Conservation (phyloP, 2,113 vertebrate genomes). For the Fregata magnificens region DNA sequence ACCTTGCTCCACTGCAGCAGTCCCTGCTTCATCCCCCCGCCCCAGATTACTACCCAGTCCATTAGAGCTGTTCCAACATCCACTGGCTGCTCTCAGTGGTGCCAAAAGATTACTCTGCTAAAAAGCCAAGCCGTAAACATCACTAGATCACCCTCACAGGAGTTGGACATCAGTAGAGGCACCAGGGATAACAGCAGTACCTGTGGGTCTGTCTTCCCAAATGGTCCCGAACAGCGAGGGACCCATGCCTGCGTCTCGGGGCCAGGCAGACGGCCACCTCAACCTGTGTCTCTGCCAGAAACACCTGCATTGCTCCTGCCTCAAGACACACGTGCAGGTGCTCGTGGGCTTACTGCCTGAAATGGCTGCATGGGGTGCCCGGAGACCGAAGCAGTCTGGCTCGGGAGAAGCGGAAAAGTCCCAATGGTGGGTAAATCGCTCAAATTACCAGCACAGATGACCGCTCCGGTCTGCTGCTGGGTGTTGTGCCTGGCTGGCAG, state of each 20-base stretch:
- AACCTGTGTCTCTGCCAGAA: not conserved
- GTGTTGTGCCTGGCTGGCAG: accelerated
- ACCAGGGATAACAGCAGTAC: accelerated
- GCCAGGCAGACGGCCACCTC: not conserved
- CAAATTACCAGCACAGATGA: not conserved
- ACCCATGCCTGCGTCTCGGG: accelerated
- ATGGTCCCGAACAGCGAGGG: not conserved
- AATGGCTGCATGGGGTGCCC: not conserved
- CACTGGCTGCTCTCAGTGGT: not conserved
- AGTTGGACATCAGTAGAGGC: not conserved
- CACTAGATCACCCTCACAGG: not conserved
- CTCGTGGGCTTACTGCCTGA: accelerated
- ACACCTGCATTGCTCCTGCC: not conserved
- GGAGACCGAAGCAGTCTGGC: too few relatives aligned
- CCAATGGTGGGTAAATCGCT: accelerated
- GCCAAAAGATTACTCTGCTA: not conserved
- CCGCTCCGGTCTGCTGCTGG: too few relatives aligned
- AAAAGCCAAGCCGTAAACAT: not conserved
- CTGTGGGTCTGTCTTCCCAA: not conserved
- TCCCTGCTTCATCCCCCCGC: not conserved
- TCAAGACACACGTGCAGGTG: too few relatives aligned
- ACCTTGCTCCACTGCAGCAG: not conserved
- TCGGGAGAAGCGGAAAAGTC: not conserved
- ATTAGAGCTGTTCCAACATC: not conserved
- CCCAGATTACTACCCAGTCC: not conserved